A percentile compares a stretch with the other conserved stretches of the same genome.
Conservation (phyloP, 2,888 invertebrate species). For the Philereme transversata region DNA sequence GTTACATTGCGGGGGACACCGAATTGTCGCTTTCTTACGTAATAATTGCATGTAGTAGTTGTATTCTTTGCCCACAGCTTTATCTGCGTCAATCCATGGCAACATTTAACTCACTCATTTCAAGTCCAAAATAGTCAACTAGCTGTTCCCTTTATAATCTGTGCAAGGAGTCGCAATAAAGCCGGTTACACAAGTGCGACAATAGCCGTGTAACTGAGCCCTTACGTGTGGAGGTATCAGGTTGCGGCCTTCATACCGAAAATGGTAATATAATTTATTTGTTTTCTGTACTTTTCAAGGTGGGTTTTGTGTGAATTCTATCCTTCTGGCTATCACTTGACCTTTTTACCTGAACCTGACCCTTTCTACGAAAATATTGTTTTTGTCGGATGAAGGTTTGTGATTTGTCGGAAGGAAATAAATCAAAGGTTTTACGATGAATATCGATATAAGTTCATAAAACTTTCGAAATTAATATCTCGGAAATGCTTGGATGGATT, state of each 20-base stretch:
- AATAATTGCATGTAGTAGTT: too few species aligned
- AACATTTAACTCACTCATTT: too few species aligned
- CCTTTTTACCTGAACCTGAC: conserved; percentile 10
- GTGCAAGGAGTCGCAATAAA: conserved; percentile 32
- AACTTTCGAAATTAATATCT: too few species aligned
- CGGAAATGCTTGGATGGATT: too few species aligned
- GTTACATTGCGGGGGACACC: too few species aligned
- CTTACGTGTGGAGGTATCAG: conserved; percentile 28
- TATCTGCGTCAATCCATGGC: too few species aligned
- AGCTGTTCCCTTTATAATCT: conserved; percentile 9
- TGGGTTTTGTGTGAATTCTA: conserved; percentile 7
- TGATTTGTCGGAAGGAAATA: background rate
- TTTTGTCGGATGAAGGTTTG: background rate
- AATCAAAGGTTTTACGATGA: background rate
- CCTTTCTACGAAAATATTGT: conserved; percentile 1
- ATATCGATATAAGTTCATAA: background rate
- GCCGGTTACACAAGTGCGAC: conserved; percentile 39
- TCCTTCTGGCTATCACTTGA: conserved; percentile 1
- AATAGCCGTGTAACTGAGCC: conserved; percentile 35
- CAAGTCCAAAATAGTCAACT: background rate
- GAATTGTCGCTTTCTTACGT: too few species aligned
- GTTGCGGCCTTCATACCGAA: conserved; percentile 30
- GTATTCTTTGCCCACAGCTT: too few species aligned
- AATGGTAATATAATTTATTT: conserved; percentile 25
- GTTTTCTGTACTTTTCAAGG: conserved; percentile 8